A percentile compares a stretch with the other conserved stretches of the same genome.
phyloP scores from a whole-genome alignment of 64 coral and sea anemone species.

The Dendrophyllia cribrosa region DNA sequence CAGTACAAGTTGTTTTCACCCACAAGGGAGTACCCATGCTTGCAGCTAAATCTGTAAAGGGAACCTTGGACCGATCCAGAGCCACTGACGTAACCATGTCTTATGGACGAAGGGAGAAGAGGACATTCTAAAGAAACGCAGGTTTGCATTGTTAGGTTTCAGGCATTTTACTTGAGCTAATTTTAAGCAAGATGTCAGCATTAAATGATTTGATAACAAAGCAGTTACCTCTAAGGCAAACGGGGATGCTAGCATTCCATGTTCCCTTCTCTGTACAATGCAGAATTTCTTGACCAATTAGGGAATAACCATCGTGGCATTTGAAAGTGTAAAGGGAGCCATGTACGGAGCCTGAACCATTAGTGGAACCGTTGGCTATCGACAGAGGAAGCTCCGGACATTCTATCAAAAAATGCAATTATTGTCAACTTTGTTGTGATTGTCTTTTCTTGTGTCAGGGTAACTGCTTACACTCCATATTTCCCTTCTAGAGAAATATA shows the following conservation, averaged over 20 bases:
- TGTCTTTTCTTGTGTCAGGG: too few relatives aligned
- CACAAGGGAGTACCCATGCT: background rate
- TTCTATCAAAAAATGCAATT: background rate
- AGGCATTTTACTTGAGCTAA: too few relatives aligned
- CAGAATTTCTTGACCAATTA: background rate
- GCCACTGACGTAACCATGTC: constrained; percentile 9
- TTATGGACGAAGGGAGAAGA: background rate
- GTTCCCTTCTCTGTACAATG: background rate
- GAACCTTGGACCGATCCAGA: constrained; percentile 8
- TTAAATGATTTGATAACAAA: too few relatives aligned
- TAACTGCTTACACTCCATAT: too few relatives aligned
- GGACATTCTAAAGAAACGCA: background rate
- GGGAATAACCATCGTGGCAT: constrained; percentile 2
- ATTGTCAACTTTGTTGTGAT: background rate
- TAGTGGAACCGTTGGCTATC: background rate
- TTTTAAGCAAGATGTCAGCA: too few relatives aligned
- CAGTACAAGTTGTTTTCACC: background rate
- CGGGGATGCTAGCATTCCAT: constrained; percentile 27
- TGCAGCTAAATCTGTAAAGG: background rate
- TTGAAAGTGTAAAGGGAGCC: constrained; percentile 22
- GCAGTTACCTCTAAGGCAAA: constrained; percentile 3
- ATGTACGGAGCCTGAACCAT: background rate
- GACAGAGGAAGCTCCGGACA: background rate
- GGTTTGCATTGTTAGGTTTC: background rate
- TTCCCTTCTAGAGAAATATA: background rate